Percentiles rank a stretch among this genome's conserved stretches.
These are phyloP conservation scores for Zosterops japonicus DNA, from an alignment of 2,113 vertebrate genomes.

Conservation along the genomic window DNA sequence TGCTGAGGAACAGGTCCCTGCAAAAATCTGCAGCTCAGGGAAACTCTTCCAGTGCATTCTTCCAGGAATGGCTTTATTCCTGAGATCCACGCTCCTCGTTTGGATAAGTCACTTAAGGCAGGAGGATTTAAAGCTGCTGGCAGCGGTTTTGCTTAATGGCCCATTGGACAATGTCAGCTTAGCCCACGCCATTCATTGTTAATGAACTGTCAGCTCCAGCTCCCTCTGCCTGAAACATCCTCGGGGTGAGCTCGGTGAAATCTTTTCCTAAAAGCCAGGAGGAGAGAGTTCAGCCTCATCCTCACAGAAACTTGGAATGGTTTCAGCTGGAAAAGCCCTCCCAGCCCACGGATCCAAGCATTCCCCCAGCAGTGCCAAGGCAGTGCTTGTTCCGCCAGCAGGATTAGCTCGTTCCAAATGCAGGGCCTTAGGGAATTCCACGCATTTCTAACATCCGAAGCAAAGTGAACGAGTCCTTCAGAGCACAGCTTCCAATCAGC, in stretches of 20 bases:
- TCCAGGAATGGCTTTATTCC: not conserved
- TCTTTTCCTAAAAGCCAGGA: not conserved
- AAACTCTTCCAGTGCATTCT: not conserved
- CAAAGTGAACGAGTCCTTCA: not conserved
- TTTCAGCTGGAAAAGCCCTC: not conserved
- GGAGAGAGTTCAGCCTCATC: not conserved
- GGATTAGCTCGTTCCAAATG: not conserved
- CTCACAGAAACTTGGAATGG: not conserved
- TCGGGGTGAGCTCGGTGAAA: not conserved
- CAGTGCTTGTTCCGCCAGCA: not conserved
- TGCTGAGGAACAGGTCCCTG: not conserved
- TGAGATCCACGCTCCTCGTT: fast-evolving
- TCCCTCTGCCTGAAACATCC: not conserved
- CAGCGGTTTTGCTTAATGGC: not conserved
- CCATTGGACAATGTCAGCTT: not conserved
- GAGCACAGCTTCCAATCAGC: not conserved
- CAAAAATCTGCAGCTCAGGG: not conserved
- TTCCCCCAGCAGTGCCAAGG: not conserved
- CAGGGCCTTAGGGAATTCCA: not conserved
- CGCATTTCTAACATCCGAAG: not conserved
- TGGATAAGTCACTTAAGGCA: not conserved
- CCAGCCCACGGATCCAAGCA: fast-evolving
- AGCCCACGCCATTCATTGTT: not conserved
- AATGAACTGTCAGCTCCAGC: not conserved
- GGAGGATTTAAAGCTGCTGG: not conserved